Evolutionary conservation across 92 coral and sea anemone species (phyloP), one percentile per base, ranked within the genome.

Genomic region (Palythoa grandis): DNA sequence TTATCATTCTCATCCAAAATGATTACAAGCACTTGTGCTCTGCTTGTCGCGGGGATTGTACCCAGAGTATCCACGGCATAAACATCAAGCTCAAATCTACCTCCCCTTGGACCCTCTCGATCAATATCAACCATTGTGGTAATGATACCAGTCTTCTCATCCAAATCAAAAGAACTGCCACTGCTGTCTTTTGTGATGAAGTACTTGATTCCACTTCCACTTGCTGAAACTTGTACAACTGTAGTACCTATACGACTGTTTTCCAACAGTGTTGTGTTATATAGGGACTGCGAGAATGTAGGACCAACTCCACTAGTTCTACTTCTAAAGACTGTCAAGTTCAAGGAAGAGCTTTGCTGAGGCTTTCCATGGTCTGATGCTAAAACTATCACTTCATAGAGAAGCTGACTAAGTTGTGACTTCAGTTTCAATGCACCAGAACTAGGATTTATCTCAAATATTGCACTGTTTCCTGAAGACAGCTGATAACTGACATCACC

Each of bases 151-250:
- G 90, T 90, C 68, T 72, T 72, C 63, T 93, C 86, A 89, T 89
- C 74, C 56, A 97, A 74, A 52, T 50, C 35, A 82, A 97, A 88
- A 8, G 91, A 86, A 12, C 95, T 92, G 73, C 90, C 90, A 79
- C 99, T 97, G 77, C 88, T 88, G 78, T 97, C 99, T 13, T 91
- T 84, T 17, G 99, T 93, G 35, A 93, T 82, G 76, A 88, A 97
- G 79, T 97, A 97, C 72, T 87, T 79, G 72, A 97, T 86, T 16
- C 78, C 77, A 82, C 82, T 80, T 76, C 88, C 94, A 5, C 78
- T 76, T 22, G 97, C 99, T 65, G 75, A 74, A 8, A 97, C 95
- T 13, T 14, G 88, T 5, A 91, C 74, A 78, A 97, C 92, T 12
- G 89, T 76, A 71, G 91, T 84, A 47, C 98, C 97, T 0, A 72